Percentiles rank a stretch among this genome's conserved stretches.
Evolutionary conservation across 2,888 invertebrate genomes (phyloP).

Genomic region (Calliopum simillimum): DNA sequence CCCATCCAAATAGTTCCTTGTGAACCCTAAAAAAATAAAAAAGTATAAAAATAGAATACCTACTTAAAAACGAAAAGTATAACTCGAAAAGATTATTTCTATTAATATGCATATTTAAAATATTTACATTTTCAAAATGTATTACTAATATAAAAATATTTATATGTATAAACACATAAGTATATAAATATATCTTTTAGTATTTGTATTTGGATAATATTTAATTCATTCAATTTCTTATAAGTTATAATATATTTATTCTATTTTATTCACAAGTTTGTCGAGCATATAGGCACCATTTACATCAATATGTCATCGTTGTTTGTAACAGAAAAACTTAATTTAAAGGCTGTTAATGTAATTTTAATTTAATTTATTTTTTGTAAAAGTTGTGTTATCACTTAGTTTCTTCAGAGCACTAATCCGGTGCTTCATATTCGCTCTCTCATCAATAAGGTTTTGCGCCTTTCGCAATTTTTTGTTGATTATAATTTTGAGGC

Average conservation of each 20-base stretch:
- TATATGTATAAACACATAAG: neutral
- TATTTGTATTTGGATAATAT: slow-evolving; percentile 1
- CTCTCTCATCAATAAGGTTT: no score
- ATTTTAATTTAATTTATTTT: no score
- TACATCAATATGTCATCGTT: no score
- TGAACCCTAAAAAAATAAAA: slow-evolving; percentile 23
- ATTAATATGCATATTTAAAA: slow-evolving; percentile 16
- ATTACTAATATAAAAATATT: slow-evolving; percentile 3
- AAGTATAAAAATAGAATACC: neutral
- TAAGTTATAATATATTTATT: slow-evolving; percentile 11
- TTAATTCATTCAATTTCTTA: slow-evolving; percentile 6
- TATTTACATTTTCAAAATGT: slow-evolving; percentile 5
- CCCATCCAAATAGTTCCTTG: slow-evolving; percentile 44
- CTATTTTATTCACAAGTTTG: no score
- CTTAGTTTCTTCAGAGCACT: no score
- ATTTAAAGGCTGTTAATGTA: no score
- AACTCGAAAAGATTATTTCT: neutral
- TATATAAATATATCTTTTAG: neutral
- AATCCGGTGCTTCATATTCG: no score
- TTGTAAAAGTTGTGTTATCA: no score
- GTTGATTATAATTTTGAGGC: no score
- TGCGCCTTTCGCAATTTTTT: no score
- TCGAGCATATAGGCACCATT: no score
- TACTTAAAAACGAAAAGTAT: slow-evolving; percentile 11
- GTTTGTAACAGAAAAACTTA: no score